phyloP scores from a whole-genome alignment of 2,113 vertebrate species.

The Odobenus rosmarus region DNA sequence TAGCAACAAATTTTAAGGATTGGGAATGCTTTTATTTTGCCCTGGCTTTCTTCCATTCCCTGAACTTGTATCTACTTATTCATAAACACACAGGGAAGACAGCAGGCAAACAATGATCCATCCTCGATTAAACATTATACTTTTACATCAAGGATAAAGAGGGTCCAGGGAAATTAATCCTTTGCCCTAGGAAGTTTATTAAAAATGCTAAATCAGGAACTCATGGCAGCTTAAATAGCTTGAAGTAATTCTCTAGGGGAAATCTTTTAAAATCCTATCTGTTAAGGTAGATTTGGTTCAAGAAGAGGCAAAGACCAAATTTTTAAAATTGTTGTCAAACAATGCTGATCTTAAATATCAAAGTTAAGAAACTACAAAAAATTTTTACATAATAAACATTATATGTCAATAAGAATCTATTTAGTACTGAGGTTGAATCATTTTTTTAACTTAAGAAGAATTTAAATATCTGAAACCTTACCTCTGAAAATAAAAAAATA shows the following conservation, averaged over 20 bases:
- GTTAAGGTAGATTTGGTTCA: constrained; percentile 52
- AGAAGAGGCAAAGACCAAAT: constrained; percentile 53
- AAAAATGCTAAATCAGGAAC: constrained; percentile 79
- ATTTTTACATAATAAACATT: not conserved
- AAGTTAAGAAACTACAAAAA: not conserved
- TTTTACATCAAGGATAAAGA: constrained; percentile 65
- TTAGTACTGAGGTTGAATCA: not conserved
- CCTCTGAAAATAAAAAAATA: not conserved
- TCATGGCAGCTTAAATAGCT: constrained; percentile 71
- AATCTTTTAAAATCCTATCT: constrained; percentile 60
- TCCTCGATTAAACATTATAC: constrained; percentile 33
- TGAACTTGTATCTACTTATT: constrained; percentile 56
- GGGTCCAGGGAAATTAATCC: constrained; percentile 78
- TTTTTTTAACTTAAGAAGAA: not conserved
- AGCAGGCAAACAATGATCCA: constrained; percentile 44
- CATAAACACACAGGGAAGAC: constrained; percentile 47
- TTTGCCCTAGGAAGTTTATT: constrained; percentile 79
- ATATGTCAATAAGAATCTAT: not conserved
- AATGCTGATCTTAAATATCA: not conserved
- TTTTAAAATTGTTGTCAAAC: constrained; percentile 22
- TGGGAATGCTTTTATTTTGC: constrained; percentile 36
- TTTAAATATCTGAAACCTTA: not conserved
- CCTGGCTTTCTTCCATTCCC: not conserved
- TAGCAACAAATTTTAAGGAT: constrained; percentile 46
- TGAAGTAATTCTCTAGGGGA: constrained; percentile 49